Base-by-base conservation (phyloP, 2,888 invertebrate species). In the Dicyrtoma fusca region DNA sequence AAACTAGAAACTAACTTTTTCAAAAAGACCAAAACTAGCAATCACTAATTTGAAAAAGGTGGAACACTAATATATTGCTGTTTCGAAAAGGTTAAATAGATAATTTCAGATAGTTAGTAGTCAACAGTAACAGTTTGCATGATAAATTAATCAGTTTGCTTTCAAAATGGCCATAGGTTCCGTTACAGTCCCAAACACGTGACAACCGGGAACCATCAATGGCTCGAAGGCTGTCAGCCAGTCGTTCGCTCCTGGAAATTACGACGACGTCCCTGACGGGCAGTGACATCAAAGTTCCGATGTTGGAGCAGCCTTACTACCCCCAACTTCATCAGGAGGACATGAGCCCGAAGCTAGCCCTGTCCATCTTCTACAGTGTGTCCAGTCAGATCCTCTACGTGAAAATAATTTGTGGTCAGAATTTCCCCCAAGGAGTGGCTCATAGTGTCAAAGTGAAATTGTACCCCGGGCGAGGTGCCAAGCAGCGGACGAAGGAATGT, bases 361-460 rank as follows among this genome's bases (percentile, higher is more conserved):
- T 79, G 51, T 74, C 74, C 11, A 72, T 80, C 1, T 78, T 68
- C 44, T 80, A 79, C 59, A 76, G 76, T 44, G 55, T 74, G 17
- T 69, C 75, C 14, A 73, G 68, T 55, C 78, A 79, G 74, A 74
- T 75, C 44, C 73, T 80, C 3, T 73, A 77, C 34, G 76, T 79
- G 1, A 62, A 76, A 62, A 68, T 80, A 1, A 62, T 79, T 1
- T 76, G 76, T 74, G 80, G 79, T 17, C 71, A 75, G 23, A 75
- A 80, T 66, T 78, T 80, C 62, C 80, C 80, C 0, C 72, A 74
- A 2, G 69, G 65, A 10, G 13, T 68, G 13, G n/a, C 26, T 14
- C 77, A 79, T 69, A 73, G 73, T 17, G 76, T 80, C 0, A 68
- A 75, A n/a, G 77, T 80, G 0, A 80, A 80, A 72, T 65, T 80